These are phyloP conservation scores for Lutjanus campechanus DNA, from an alignment of 2,797 vertebrate genomes.

Conservation along the genomic window DNA sequence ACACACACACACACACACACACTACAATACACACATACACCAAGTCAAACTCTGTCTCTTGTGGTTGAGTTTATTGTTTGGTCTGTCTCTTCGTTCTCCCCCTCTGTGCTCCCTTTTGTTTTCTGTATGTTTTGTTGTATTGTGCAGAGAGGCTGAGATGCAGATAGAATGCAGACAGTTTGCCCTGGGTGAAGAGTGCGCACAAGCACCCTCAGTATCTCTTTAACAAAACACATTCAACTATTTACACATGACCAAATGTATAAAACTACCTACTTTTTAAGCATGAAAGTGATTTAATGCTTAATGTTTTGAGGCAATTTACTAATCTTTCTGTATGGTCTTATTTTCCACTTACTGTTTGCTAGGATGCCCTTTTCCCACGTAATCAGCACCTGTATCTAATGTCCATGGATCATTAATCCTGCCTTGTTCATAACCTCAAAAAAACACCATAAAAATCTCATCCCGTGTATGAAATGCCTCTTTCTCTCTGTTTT, in stretches of 20 bases:
- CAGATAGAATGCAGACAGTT: conserved; percentile 85
- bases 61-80: conserved; percentile 86
- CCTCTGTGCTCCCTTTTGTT: conserved; percentile 84
- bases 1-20: conserved; percentile 42
- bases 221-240: conserved; percentile 76
- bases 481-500: conserved; percentile 46
- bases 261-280: conserved; percentile 44
- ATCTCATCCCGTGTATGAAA: conserved; percentile 62
- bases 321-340: conserved; percentile 40
- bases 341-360: conserved; percentile 44
- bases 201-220: conserved; percentile 70
- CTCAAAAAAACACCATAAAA: conserved; percentile 68
- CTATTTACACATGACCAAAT: conserved; percentile 70
- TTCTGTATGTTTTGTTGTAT: conserved; percentile 84
- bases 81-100: conserved; percentile 81
- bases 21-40: conserved; percentile 48
- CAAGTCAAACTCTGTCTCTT: conserved; percentile 83
- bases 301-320: conserved; percentile 40
- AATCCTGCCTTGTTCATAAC: conserved; percentile 74
- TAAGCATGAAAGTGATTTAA: conserved; percentile 44
- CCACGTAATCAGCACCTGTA: conserved; percentile 59
- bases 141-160: conserved; percentile 81
- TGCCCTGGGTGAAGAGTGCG: conserved; percentile 77
- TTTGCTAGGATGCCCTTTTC: conserved; percentile 55
- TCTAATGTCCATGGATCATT: conserved; percentile 75